Evolutionary conservation across 1,140 invertebrate genomes (phyloP).

Genomic region (Wiebesia pumilae): DNA sequence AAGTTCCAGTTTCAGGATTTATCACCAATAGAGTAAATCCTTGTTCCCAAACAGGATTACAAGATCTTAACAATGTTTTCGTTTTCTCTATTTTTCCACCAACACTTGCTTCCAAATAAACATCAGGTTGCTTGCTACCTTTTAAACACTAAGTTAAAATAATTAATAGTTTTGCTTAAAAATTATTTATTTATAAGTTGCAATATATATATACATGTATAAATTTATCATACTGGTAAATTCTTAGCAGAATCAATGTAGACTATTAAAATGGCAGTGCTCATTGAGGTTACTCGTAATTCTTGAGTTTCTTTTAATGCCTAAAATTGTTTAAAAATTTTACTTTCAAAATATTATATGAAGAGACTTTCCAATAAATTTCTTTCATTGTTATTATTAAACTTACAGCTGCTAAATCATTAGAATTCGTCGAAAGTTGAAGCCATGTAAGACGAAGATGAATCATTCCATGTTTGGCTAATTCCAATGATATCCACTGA

Average conservation of each 20-base stretch:
- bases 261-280: slow-evolving; percentile 86
- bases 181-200: slow-evolving; percentile 7
- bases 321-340: slow-evolving; percentile 65
- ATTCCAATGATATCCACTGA: slow-evolving; percentile 94
- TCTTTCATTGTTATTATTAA: slow-evolving; percentile 16
- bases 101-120: slow-evolving; percentile 82
- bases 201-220: slow-evolving; percentile 21
- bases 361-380: neutral
- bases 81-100: slow-evolving; percentile 84
- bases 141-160: slow-evolving; percentile 64
- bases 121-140: slow-evolving; percentile 87
- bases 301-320: slow-evolving; percentile 85
- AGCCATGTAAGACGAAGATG: slow-evolving; percentile 93
- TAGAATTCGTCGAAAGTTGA: slow-evolving; percentile 82
- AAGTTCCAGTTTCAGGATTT: slow-evolving; percentile 90
- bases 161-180: slow-evolving; percentile 12
- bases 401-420: slow-evolving; percentile 85
- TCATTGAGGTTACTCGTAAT: slow-evolving; percentile 84
- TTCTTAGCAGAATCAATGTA: slow-evolving; percentile 93
- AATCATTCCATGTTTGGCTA: slow-evolving; percentile 94
- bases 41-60: slow-evolving; percentile 85
- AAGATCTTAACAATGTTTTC: slow-evolving; percentile 81
- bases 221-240: slow-evolving; percentile 83
- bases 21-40: slow-evolving; percentile 93
- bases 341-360: slow-evolving; percentile 11